A percentile compares a stretch with the other conserved stretches of the same genome.
These are phyloP conservation scores for Orientallactaga sibirica DNA, from an alignment of 2,797 vertebrate genomes.

Conservation along the genomic window DNA sequence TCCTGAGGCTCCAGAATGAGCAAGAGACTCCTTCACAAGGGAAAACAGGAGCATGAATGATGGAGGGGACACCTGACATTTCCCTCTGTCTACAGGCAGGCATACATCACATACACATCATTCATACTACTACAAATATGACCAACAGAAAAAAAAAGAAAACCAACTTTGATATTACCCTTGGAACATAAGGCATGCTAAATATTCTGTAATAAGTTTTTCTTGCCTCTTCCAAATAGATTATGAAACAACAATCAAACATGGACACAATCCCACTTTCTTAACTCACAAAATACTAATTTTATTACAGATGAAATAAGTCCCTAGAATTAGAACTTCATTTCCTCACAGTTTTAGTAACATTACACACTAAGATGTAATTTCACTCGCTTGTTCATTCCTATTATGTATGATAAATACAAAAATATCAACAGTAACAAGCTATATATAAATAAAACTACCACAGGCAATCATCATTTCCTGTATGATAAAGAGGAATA, in stretches of 20 bases:
- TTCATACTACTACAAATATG: too few relatives aligned
- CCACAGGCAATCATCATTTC: not conserved
- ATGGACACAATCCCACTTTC: not conserved
- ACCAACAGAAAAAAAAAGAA: slow-evolving; percentile 14
- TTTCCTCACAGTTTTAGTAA: slow-evolving; percentile 32
- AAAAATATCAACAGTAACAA: too few relatives aligned
- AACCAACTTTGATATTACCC: slow-evolving; percentile 22
- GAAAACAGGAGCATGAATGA: too few relatives aligned
- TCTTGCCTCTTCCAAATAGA: not conserved
- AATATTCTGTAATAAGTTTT: slow-evolving; percentile 21
- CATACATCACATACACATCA: too few relatives aligned
- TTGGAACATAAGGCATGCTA: not conserved
- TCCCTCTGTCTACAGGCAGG: too few relatives aligned
- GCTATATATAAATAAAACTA: too few relatives aligned
- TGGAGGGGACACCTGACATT: too few relatives aligned
- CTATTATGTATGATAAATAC: too few relatives aligned
- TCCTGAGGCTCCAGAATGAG: too few relatives aligned
- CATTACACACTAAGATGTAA: not conserved
- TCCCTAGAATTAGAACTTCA: slow-evolving; percentile 4
- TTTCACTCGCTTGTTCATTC: not conserved
- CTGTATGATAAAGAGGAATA: slow-evolving; percentile 15
- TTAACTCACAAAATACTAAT: not conserved
- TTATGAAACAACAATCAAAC: slow-evolving; percentile 20
- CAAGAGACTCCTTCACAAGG: too few relatives aligned
- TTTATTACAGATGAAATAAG: slow-evolving; percentile 21